Evolutionary conservation across 2,113 vertebrate genomes (phyloP).

Genomic region (Phaetusa simplex): DNA sequence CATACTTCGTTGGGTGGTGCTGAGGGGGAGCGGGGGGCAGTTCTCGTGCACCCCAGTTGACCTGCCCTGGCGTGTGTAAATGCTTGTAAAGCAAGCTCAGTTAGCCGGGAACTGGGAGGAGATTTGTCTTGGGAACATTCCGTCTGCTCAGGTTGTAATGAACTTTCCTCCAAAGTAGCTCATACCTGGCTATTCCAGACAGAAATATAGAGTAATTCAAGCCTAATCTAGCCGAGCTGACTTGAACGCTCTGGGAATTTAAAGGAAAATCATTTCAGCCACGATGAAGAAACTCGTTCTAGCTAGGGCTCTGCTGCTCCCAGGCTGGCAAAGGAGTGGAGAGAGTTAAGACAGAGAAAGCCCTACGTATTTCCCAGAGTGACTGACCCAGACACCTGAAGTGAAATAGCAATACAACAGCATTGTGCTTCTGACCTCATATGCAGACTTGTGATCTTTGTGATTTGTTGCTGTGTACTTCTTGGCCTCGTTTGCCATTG

Average conservation of each 20-base stretch:
- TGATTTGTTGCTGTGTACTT: background rate
- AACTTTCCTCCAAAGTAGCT: background rate
- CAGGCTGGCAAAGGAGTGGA: background rate
- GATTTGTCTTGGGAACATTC: background rate
- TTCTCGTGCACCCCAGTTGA: background rate
- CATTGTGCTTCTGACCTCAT: background rate
- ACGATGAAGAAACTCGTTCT: background rate
- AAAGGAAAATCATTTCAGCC: background rate
- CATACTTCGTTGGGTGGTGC: background rate
- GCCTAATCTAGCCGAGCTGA: background rate
- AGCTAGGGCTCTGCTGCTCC: background rate
- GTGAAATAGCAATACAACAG: background rate
- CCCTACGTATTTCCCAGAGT: fast-evolving
- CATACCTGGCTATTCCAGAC: background rate
- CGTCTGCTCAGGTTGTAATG: background rate
- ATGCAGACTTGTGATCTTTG: background rate
- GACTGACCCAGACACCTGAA: background rate
- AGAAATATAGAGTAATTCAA: background rate
- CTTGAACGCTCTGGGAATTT: background rate
- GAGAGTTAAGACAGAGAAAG: background rate
- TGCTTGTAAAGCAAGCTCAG: background rate
- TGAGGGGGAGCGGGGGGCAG: background rate
- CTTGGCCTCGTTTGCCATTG: background rate
- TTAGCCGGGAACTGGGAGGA: background rate
- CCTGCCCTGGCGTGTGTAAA: background rate